Percentiles rank a stretch among this genome's conserved stretches.
Evolutionary conservation across 2,113 vertebrate genomes (phyloP).

Genomic region (Scalopus aquaticus): DNA sequence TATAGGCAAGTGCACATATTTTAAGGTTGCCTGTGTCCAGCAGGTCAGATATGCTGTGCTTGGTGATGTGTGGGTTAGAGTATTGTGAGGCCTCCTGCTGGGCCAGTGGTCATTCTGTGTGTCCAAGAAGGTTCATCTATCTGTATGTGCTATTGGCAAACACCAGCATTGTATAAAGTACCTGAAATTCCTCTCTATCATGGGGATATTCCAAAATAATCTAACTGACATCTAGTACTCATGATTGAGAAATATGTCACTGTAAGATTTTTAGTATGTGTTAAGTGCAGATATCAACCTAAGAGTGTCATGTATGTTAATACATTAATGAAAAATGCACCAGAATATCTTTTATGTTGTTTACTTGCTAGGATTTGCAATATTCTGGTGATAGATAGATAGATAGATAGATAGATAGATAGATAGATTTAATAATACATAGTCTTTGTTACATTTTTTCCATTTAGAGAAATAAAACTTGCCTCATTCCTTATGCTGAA

Average conservation of each 20-base stretch:
- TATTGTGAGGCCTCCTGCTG: neutral
- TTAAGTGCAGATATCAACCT: neutral
- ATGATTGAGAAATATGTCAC: neutral
- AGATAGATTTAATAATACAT: neutral
- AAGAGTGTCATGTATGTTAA: neutral
- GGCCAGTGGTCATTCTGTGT: neutral
- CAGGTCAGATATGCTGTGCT: neutral
- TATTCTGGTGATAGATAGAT: neutral
- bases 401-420: neutral
- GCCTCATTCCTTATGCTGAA: neutral
- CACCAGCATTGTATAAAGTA: neutral
- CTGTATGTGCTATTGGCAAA: neutral
- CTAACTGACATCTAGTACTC: neutral
- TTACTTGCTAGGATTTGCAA: neutral
- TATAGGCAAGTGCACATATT: slow-evolving; percentile 1
- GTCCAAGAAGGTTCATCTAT: neutral
- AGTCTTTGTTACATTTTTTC: neutral
- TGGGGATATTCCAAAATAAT: neutral
- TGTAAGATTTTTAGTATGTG: neutral
- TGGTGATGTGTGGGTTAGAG: neutral
- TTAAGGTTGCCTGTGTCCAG: slow-evolving; percentile 7
- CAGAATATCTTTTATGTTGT: neutral
- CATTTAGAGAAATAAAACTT: slow-evolving; percentile 3
- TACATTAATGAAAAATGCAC: neutral
- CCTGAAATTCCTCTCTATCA: neutral